These are phyloP conservation scores for Poecile atricapillus DNA, from an alignment of 2,113 vertebrate genomes.

Conservation along the genomic window DNA sequence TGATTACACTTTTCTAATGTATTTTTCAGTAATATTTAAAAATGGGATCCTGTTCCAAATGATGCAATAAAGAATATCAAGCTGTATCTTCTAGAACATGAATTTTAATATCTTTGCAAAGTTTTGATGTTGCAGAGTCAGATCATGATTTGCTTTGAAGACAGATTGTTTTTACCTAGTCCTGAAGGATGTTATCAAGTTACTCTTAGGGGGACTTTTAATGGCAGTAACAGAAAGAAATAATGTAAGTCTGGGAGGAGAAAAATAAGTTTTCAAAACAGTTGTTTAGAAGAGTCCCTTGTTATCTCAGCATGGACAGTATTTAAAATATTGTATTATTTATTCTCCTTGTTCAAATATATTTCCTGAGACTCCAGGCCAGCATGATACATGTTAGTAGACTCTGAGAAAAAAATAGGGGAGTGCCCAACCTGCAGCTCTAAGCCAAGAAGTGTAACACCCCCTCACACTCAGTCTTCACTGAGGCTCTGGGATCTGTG, in stretches of 20 bases:
- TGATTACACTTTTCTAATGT: not conserved
- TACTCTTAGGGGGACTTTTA: not conserved
- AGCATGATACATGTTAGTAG: not conserved
- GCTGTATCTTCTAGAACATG: not conserved
- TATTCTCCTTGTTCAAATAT: not conserved
- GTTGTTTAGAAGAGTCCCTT: not conserved
- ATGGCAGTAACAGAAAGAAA: not conserved
- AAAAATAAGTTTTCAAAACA: not conserved
- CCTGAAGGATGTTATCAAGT: not conserved
- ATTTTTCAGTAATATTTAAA: slow-evolving; percentile 25
- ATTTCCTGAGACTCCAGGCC: not conserved
- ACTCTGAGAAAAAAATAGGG: not conserved
- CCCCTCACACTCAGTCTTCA: not conserved
- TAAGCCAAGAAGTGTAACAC: not conserved
- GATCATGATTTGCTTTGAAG: not conserved
- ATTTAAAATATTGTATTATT: not conserved
- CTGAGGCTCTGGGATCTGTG: fast-evolving
- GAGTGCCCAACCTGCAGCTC: not conserved
- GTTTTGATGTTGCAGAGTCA: not conserved
- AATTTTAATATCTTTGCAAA: slow-evolving; percentile 9
- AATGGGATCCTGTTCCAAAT: not conserved
- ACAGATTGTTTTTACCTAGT: not conserved
- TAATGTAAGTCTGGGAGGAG: not conserved
- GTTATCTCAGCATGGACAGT: not conserved
- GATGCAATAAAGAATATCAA: not conserved